These are phyloP conservation scores for Sylvilagus floridanus DNA, from an alignment of 2,797 vertebrate species.

Conservation along the genomic window DNA sequence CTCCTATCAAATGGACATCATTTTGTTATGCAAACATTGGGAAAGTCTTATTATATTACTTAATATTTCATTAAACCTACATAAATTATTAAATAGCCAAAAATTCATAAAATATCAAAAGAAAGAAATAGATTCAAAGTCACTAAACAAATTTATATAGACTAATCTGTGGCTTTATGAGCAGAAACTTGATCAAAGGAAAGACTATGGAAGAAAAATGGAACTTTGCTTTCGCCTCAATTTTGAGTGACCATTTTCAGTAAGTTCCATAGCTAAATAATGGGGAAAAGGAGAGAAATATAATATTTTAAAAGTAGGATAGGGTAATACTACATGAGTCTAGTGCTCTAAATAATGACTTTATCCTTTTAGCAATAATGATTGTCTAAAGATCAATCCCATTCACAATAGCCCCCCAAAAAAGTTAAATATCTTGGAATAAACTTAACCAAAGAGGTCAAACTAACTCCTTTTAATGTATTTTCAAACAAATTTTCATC, in stretches of 20 bases:
- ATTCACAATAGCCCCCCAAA: no score
- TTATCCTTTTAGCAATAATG: background rate
- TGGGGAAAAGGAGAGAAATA: background rate
- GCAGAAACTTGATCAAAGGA: background rate
- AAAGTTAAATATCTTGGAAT: no score
- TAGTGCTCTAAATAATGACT: background rate
- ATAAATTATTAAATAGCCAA: slow-evolving; percentile 6
- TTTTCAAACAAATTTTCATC: no score
- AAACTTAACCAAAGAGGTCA: no score
- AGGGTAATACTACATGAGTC: background rate
- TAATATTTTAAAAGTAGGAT: background rate
- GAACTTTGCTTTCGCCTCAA: background rate
- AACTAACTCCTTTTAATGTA: no score
- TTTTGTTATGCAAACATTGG: background rate
- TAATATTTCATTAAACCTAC: background rate
- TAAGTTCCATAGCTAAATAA: background rate
- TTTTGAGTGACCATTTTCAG: background rate
- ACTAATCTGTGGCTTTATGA: background rate
- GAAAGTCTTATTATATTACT: background rate
- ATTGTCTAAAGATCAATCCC: background rate
- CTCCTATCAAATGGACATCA: background rate
- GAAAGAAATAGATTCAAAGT: slow-evolving; percentile 6
- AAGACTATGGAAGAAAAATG: background rate
- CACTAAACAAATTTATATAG: slow-evolving; percentile 16
- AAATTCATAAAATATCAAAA: slow-evolving; percentile 13